Base-by-base conservation (phyloP, 2,888 invertebrate species). In the Halictus ligatus region DNA sequence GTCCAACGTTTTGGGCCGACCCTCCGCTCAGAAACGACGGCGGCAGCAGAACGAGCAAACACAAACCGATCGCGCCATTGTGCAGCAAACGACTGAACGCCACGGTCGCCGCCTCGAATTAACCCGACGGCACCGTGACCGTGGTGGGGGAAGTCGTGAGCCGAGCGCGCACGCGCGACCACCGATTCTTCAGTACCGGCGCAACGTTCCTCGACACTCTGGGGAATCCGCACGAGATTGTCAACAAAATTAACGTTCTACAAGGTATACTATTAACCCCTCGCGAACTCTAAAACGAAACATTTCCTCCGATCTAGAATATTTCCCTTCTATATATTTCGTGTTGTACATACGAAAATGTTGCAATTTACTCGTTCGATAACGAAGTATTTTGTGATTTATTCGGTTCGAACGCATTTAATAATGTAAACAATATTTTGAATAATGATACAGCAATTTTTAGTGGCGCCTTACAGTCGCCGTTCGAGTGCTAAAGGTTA, bases 11-110 rank as follows among this genome's bases (percentile, higher is more conserved):
- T 92, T 91, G 93, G 94, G 93, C 94, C 94, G 94, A 91, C 94
- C 92, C 92, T 94, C 94, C 94, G 94, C 92, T 95, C 94, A 95
- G 94, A 94, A 94, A 95, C 94, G 90, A 93, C 94, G 92, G 92
- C 94, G 92, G 92, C 92, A 92, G 88, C 89, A 91, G 83, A 85
- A 81, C 80, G 75, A 90, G 80, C 82, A 81, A 91, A 79, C 85
- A 90, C 85, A 90, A 77, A 93, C 91, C 91, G 89, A 89, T 85
- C 93, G 90, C 92, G 94, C 94, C 95, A 95, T 95, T 92, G 94
- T 94, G 94, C 94, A 92, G 93, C 91, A 92, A 92, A 93, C 93
- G 93, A 95, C 94, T 94, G 92, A 90, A 67, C n/a, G 60, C 73
- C 74, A 72, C 78, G 75, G 82, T 85, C 86, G 79, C 80, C 83